A percentile compares a stretch with the other conserved stretches of the same genome.
These are phyloP conservation scores for Zelostemma sp. DNA, from an alignment of 1,140 invertebrate species.

Conservation along the genomic window DNA sequence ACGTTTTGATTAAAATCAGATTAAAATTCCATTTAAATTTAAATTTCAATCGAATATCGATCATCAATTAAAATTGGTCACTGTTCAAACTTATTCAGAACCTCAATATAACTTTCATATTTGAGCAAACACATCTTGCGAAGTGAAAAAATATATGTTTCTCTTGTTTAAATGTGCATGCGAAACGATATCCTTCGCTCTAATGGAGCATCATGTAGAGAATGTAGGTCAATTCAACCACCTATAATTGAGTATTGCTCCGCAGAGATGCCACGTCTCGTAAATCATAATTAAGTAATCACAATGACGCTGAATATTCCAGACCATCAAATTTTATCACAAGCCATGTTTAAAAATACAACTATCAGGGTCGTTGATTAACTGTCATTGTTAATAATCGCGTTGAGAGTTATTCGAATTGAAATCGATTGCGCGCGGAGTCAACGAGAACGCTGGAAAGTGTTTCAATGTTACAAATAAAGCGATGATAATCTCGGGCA, in stretches of 20 bases:
- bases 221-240: slow-evolving; percentile 10
- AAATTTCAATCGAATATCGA: no score
- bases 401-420: background rate
- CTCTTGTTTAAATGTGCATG: background rate
- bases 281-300: slow-evolving; percentile 18
- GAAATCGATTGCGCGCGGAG: slow-evolving; percentile 5
- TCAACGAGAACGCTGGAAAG: background rate
- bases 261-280: background rate
- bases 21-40: no score
- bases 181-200: background rate
- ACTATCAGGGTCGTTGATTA: background rate
- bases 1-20: no score
- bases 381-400: background rate
- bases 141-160: background rate
- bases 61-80: no score
- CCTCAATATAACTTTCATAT: no score
- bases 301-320: slow-evolving; percentile 7
- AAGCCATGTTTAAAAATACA: background rate
- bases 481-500: background rate
- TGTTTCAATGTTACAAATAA: background rate
- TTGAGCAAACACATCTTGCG: no score
- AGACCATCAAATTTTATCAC: background rate
- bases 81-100: no score
- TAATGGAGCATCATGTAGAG: slow-evolving; percentile 6
- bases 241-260: slow-evolving; percentile 11